These are phyloP conservation scores for Tetramorium simillimum DNA, from an alignment of 1,140 invertebrate genomes.

Conservation along the genomic window DNA sequence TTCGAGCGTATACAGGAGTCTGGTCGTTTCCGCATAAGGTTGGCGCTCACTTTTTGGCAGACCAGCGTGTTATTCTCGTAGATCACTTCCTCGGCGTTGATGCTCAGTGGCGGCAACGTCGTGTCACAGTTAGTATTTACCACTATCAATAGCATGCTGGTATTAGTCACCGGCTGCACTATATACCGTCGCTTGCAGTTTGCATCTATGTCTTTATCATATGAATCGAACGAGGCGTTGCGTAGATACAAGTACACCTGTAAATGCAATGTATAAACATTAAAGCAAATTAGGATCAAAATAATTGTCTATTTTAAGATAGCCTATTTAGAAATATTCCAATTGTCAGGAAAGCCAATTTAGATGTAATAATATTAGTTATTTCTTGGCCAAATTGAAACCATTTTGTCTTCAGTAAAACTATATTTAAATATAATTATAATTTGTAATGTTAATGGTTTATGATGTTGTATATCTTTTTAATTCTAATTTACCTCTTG, in stretches of 20 bases:
- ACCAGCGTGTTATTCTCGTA: conserved; percentile 88
- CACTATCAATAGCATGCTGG: conserved; percentile 94
- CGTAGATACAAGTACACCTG: conserved; percentile 83
- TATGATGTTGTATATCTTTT: background rate
- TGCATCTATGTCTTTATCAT: conserved; percentile 76
- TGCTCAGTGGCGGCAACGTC: conserved; percentile 79
- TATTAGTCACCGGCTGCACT: conserved; percentile 92
- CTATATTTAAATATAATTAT: background rate
- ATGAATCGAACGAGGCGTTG: conserved; percentile 77
- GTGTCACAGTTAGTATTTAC: conserved; percentile 88
- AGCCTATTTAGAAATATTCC: background rate
- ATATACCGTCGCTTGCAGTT: conserved; percentile 89
- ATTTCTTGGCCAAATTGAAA: background rate
- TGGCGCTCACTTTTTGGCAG: conserved; percentile 87
- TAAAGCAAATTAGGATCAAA: background rate
- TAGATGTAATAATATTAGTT: background rate
- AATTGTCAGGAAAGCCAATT: background rate
- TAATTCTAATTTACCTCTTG: conserved; percentile 85
- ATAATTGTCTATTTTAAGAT: background rate
- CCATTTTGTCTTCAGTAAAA: background rate
- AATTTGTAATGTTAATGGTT: background rate
- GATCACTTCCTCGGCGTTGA: conserved; percentile 88
- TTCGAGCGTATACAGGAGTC: conserved; percentile 89
- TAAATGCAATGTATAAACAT: background rate
- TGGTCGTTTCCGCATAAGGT: conserved; percentile 88